Base-by-base conservation (phyloP, 2,888 invertebrate genomes). In the Cryptocheilus praepositus region DNA sequence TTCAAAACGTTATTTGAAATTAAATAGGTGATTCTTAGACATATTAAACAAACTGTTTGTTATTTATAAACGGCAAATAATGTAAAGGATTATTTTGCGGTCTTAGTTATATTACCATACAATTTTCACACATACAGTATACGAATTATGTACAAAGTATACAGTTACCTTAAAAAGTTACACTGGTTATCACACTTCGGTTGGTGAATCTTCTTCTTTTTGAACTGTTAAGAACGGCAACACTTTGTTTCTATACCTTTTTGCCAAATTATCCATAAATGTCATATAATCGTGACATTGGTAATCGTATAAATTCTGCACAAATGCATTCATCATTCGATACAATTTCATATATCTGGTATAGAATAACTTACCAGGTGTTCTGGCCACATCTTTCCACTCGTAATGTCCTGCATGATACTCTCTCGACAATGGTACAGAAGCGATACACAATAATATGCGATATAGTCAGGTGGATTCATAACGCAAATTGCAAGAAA, bases 371-470 rank as follows among this genome's bases (percentile, higher is more conserved):
- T 72, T 77, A 86, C 88, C 83, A 88, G 81, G 67, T 84, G 62
- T 70, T 88, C 87, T 5, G 88, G 88, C 86, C 87, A 88, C 65
- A 81, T 68, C 74, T 83, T 85, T 60, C 81, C 82, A 19, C 71
- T 80, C 2, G 79, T 75, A n/a, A 85, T 75, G 59, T 83, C 80
- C 57, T 83, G 75, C 79, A 86, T 74, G 36, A 88, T 58, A 36
- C 69, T 72, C 19, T 72, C 59, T 62, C 84, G 83, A 56, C 83
- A 86, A 28, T 85, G 82, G 71, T 84, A 75, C 54, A 88, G 65
- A 51, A 89, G 70, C 0, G 88, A 88, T 19, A 75, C 80, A 64
- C 85, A 87, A 63, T 88, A 88, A 68, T 89, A 89, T 22, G 88
- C 67, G 55, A 88, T 76, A 57, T 88, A 86, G 73, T 89, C 88